These are phyloP conservation scores for Acheta domesticus DNA, from an alignment of 2,888 invertebrate genomes.

Conservation along the genomic window DNA sequence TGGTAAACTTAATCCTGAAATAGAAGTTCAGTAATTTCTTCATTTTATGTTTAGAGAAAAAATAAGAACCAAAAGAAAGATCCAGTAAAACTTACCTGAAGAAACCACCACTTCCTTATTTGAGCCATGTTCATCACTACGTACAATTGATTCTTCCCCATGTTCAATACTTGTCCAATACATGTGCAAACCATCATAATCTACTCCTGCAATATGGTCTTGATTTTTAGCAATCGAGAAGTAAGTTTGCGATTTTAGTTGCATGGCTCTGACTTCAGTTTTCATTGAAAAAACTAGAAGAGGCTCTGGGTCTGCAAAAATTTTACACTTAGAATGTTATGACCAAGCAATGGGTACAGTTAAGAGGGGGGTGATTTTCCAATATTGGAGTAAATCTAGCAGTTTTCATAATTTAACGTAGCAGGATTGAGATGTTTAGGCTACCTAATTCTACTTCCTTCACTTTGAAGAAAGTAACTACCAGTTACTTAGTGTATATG, in stretches of 20 bases:
- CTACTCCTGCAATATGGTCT: slow-evolving; percentile 56
- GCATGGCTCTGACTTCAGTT: slow-evolving; percentile 57
- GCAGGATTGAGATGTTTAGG: too few relatives aligned
- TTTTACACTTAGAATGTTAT: neutral
- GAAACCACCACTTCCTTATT: slow-evolving; percentile 54
- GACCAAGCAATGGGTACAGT: too few relatives aligned
- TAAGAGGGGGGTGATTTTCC: neutral
- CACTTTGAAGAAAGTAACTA: too few relatives aligned
- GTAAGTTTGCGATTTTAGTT: slow-evolving; percentile 55
- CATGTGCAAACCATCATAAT: slow-evolving; percentile 64
- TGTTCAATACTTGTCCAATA: slow-evolving; percentile 75
- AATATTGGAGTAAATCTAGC: neutral
- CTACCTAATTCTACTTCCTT: too few relatives aligned
- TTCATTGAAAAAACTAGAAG: slow-evolving; percentile 66
- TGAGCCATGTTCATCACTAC: slow-evolving; percentile 60
- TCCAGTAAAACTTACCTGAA: slow-evolving; percentile 43
- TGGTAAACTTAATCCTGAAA: slow-evolving; percentile 64
- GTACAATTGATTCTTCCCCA: slow-evolving; percentile 68
- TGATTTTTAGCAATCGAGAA: slow-evolving; percentile 38
- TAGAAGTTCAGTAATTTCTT: neutral
- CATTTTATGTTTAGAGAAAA: neutral
- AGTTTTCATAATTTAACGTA: too few relatives aligned
- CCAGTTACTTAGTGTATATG: too few relatives aligned
- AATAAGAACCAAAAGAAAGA: neutral
- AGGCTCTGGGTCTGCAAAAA: slow-evolving; percentile 58